phyloP scores from a whole-genome alignment of 1,140 invertebrate genomes.

The Brachionus manjavacas region DNA sequence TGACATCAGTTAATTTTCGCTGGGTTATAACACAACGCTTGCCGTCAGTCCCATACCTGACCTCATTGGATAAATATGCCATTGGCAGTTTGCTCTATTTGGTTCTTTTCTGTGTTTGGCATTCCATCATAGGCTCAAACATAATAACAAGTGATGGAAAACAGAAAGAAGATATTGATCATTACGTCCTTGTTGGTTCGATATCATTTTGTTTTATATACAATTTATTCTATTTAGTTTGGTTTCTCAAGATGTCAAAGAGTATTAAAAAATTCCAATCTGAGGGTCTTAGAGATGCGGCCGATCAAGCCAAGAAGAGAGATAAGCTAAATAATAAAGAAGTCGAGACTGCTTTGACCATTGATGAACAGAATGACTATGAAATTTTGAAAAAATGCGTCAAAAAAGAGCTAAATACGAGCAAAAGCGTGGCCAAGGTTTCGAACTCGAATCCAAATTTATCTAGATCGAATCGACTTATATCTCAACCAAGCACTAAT shows the following conservation, averaged over 20 bases:
- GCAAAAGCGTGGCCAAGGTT: neutral
- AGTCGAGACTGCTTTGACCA: neutral
- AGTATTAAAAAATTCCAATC: conserved; percentile 30
- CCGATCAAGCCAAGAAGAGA: neutral
- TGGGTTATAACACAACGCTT: conserved; percentile 38
- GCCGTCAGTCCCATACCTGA: conserved; percentile 33
- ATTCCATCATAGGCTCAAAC: conserved; percentile 40
- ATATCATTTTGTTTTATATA: conserved; percentile 5
- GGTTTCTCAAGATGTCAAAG: conserved; percentile 34
- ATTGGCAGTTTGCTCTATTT: conserved; percentile 32
- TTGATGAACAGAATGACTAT: conserved; percentile 25
- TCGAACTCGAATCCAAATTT: neutral
- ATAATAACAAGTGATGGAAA: conserved; percentile 17
- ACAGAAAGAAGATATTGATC: conserved; percentile 19
- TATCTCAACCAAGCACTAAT: neutral
- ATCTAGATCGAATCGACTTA: neutral
- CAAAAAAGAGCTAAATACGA: neutral
- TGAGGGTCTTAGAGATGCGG: neutral
- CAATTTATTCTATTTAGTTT: conserved; percentile 23
- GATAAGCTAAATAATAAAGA: neutral
- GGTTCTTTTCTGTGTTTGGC: conserved; percentile 42
- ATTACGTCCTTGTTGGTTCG: conserved; percentile 6
- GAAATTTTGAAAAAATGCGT: conserved; percentile 8
- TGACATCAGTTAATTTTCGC: conserved; percentile 40
- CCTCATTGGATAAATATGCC: conserved; percentile 39